phyloP scores from a whole-genome alignment of 2,113 vertebrate genomes.

The Stictonetta naevosa region DNA sequence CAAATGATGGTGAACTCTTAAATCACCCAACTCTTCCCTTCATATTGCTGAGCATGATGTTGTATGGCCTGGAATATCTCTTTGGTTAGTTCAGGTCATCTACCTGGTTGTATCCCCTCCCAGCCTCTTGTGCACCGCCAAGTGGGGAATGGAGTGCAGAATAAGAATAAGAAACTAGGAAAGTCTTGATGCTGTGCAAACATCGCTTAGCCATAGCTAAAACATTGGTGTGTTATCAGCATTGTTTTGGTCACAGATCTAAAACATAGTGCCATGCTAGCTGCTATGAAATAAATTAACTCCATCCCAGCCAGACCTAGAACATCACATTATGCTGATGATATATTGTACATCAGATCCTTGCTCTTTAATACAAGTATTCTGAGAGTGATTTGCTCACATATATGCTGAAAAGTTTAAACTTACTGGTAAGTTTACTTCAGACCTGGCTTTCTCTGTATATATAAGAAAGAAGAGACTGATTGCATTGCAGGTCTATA shows the following conservation, averaged over 20 bases:
- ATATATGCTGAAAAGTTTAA: background rate
- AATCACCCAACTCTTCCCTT: background rate
- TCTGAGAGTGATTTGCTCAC: background rate
- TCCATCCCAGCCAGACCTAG: background rate
- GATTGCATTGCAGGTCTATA: background rate
- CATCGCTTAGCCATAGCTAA: background rate
- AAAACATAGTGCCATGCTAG: background rate
- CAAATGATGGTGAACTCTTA: background rate
- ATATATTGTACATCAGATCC: background rate
- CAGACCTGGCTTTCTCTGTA: background rate
- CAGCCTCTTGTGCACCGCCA: background rate
- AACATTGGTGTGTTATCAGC: background rate
- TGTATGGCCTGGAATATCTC: background rate
- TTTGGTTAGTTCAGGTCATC: background rate
- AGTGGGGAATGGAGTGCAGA: accelerated
- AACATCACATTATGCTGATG: background rate
- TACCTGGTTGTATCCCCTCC: background rate
- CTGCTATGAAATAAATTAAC: background rate
- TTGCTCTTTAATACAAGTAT: background rate
- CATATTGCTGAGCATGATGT: background rate
- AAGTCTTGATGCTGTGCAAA: background rate
- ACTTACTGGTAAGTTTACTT: background rate
- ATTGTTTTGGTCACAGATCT: background rate
- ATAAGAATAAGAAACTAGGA: background rate
- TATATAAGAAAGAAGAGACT: background rate